These are phyloP conservation scores for Marmota monax DNA, from an alignment of 2,113 vertebrate genomes.

Conservation along the genomic window DNA sequence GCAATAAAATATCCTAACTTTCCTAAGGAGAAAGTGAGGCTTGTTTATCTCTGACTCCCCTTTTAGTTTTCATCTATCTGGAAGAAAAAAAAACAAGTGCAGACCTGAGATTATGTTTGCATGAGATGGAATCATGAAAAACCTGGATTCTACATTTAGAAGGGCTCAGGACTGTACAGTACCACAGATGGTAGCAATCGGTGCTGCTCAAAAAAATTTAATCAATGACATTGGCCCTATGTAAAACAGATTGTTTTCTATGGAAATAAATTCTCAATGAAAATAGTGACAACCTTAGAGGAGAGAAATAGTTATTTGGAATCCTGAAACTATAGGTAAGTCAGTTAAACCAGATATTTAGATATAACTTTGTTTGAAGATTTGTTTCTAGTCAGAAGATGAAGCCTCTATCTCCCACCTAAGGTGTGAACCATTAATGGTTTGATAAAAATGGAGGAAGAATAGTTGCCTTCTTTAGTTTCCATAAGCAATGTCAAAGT, in stretches of 20 bases:
- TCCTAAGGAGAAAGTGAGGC: neutral
- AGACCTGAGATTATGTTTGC: neutral
- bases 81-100: slow-evolving; percentile 39
- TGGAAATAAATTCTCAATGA: slow-evolving; percentile 16
- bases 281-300: neutral
- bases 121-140: neutral
- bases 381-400: slow-evolving; percentile 21
- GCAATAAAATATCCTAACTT: neutral
- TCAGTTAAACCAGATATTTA: neutral
- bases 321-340: neutral
- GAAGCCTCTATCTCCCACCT: neutral
- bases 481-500: neutral
- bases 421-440: neutral
- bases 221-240: neutral
- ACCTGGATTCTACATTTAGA: neutral
- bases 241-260: neutral
- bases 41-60: neutral
- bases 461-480: neutral
- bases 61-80: slow-evolving; percentile 22
- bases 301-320: neutral
- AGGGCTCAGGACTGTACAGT: neutral
- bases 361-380: neutral
- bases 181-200: neutral
- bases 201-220: neutral
- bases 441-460: neutral